phyloP scores from a whole-genome alignment of 37 sponge, comb jelly and placozoan species.

The Tethya wilhelma region DNA sequence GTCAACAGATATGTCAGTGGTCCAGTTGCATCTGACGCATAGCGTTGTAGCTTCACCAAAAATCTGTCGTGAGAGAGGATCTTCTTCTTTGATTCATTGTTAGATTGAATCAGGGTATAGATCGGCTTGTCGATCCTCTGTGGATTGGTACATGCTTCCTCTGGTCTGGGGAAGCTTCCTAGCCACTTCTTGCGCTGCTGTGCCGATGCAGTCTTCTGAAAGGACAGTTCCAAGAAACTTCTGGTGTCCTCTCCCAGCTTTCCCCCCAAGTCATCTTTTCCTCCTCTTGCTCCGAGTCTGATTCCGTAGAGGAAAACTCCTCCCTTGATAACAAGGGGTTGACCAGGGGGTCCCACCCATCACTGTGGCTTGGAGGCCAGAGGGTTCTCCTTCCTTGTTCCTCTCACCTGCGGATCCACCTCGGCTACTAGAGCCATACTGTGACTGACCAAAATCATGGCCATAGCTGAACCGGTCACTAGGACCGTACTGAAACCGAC shows the following conservation, averaged over 20 bases:
- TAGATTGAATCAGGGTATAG: neutral
- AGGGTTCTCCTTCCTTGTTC: too few relatives aligned
- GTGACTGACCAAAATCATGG: neutral
- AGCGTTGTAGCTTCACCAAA: too few relatives aligned
- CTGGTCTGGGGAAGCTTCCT: neutral
- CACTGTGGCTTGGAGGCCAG: neutral
- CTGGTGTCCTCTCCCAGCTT: neutral
- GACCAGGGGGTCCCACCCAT: neutral
- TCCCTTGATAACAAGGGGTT: neutral
- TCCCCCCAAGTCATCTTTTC: neutral
- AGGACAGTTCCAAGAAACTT: neutral
- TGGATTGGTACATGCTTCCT: neutral
- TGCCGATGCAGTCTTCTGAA: neutral
- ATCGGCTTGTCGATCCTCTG: neutral
- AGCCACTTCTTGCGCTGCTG: neutral
- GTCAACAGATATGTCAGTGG: too few relatives aligned
- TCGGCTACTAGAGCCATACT: neutral
- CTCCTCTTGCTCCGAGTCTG: neutral
- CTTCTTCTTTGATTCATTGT: too few relatives aligned
- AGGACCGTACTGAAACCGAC: neutral
- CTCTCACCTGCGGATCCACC: neutral
- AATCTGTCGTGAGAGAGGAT: too few relatives aligned
- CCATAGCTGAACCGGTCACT: neutral
- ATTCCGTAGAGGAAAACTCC: neutral
- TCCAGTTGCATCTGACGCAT: too few relatives aligned